Evolutionary conservation across 2,888 invertebrate species (phyloP).

Genomic region (Sylvicola cinctus): DNA sequence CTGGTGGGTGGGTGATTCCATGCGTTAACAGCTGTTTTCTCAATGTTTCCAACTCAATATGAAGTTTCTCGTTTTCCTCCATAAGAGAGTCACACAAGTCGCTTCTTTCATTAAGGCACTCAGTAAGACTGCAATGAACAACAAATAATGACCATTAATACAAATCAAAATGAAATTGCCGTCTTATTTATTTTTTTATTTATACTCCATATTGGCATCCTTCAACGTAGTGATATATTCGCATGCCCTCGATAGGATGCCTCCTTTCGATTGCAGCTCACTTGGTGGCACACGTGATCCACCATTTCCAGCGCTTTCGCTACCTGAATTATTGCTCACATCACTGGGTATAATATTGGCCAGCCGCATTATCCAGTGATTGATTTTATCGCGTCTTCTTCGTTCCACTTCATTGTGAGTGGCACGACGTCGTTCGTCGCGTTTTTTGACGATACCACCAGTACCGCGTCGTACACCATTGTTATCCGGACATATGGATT

Average conservation of each 20-base stretch:
- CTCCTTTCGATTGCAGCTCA: conserved; percentile 71
- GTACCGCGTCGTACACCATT: no score
- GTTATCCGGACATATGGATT: no score
- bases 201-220: conserved; percentile 48
- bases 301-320: not conserved
- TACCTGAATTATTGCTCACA: not conserved
- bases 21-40: no score
- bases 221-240: conserved; percentile 80
- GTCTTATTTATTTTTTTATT: no score
- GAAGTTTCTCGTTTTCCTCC: no score
- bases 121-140: no score
- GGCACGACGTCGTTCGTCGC: conserved; percentile 73
- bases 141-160: no score
- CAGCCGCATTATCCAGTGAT: conserved; percentile 87
- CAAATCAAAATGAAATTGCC: no score
- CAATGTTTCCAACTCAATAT: no score
- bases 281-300: conserved; percentile 30
- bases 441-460: conserved; percentile 27
- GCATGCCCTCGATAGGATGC: conserved; percentile 86
- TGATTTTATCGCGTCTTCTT: conserved; percentile 84
- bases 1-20: no score
- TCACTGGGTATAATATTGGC: conserved; percentile 68
- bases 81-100: no score
- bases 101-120: no score
- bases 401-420: conserved; percentile 94